Conservation (phyloP, 1,140 invertebrate species). For the Rhynchophorus ferrugineus region DNA sequence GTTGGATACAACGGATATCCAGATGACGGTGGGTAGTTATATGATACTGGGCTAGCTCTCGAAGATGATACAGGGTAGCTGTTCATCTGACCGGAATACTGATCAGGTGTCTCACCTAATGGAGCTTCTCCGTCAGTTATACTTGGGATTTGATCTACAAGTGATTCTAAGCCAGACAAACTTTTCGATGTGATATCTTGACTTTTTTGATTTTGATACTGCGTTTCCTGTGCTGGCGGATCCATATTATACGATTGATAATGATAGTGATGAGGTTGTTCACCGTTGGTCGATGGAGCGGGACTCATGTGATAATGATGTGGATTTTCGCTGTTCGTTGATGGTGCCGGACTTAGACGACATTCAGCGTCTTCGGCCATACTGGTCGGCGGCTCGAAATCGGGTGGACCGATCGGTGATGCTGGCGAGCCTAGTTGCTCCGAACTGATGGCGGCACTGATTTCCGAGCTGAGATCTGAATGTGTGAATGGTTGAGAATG, state of each 20-base stretch:
- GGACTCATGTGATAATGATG: conserved; percentile 40
- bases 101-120: conserved; percentile 31
- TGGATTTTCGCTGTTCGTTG: conserved; percentile 36
- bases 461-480: conserved; percentile 67
- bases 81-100: conserved; percentile 35
- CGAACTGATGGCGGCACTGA: conserved; percentile 68
- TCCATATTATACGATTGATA: conserved; percentile 36
- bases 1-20: conserved; percentile 39
- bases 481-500: conserved; percentile 59
- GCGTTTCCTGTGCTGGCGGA: conserved; percentile 18
- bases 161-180: conserved; percentile 77
- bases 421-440: conserved; percentile 55
- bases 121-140: conserved; percentile 59
- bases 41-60: conserved; percentile 36
- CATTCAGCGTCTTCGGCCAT: conserved; percentile 50
- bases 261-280: conserved; percentile 33
- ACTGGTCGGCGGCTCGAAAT: conserved; percentile 66
- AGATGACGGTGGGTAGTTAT: conserved; percentile 36
- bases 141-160: conserved; percentile 86
- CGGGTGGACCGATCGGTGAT: conserved; percentile 62
- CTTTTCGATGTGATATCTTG: conserved; percentile 80
- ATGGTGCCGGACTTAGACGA: conserved; percentile 46
- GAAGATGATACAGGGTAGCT: conserved; percentile 31
- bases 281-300: conserved; percentile 37
- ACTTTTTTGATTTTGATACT: conserved; percentile 38